Evolutionary conservation across 1,140 invertebrate genomes (phyloP).

Genomic region (Portunus trituberculatus): DNA sequence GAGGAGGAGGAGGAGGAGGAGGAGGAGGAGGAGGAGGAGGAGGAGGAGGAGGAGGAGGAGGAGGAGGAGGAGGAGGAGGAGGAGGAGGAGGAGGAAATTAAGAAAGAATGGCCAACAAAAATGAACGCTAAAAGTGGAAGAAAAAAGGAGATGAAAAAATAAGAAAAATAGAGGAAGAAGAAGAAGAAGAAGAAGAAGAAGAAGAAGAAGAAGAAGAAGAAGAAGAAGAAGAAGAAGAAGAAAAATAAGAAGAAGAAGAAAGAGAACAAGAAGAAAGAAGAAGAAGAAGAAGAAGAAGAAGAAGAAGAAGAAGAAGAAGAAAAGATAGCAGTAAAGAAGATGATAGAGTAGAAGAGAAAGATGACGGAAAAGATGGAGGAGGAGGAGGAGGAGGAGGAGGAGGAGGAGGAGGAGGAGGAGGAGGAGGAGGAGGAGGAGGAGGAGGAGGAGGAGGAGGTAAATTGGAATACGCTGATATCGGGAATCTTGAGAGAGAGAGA

Average conservation of each 20-base stretch:
- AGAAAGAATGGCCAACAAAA: no score
- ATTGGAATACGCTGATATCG: background rate
- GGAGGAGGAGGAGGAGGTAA: slow-evolving; percentile 8
- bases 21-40: no score
- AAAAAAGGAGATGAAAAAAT: background rate
- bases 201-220: background rate
- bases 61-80: no score
- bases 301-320: background rate
- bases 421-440: slow-evolving; percentile 17
- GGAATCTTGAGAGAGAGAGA: background rate
- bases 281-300: background rate
- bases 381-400: background rate
- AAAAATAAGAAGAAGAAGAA: background rate
- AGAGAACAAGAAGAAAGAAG: background rate
- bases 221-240: background rate
- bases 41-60: no score
- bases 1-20: background rate
- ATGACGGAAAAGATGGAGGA: background rate
- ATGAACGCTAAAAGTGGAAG: background rate
- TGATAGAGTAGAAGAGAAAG: background rate
- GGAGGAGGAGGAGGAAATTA: no score
- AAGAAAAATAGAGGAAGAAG: background rate
- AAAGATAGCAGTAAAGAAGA: no score
- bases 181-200: background rate
- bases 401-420: slow-evolving; percentile 7